These are phyloP conservation scores for Drosophila serrata DNA, from an alignment of 1,140 invertebrate genomes.

Conservation along the genomic window DNA sequence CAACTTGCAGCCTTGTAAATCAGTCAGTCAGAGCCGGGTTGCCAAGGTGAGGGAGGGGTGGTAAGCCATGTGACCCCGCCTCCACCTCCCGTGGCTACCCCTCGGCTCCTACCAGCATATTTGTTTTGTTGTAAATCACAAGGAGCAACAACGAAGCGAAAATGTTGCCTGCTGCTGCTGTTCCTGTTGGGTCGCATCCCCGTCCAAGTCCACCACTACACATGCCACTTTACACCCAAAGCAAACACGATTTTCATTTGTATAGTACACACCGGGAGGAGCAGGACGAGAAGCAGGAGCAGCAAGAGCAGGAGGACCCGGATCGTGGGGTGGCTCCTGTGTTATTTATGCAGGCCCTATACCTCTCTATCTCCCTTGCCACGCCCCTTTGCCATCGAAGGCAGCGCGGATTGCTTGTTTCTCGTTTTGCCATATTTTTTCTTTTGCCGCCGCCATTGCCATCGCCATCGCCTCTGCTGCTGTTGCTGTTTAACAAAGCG, in stretches of 20 bases:
- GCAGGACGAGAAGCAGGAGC: not conserved
- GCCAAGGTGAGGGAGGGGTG: conserved; percentile 71
- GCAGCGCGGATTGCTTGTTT: conserved; percentile 71
- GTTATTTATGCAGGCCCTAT: conserved; percentile 79
- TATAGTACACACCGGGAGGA: conserved; percentile 55
- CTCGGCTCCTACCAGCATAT: conserved; percentile 59
- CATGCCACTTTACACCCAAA: conserved; percentile 80
- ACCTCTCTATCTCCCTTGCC: conserved; percentile 49
- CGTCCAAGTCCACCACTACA: conserved; percentile 55
- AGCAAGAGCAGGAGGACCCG: not conserved
- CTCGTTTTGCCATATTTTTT: conserved; percentile 69
- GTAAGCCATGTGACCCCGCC: conserved; percentile 35
- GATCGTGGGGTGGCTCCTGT: conserved; percentile 11
- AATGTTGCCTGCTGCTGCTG: conserved; percentile 56
- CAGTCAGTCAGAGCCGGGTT: conserved; percentile 61
- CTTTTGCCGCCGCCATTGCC: conserved; percentile 39
- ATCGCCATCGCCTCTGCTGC: conserved; percentile 38
- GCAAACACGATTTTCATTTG: conserved; percentile 83
- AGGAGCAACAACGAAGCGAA: conserved; percentile 71
- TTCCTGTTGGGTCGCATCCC: conserved; percentile 17
- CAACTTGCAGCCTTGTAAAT: conserved; percentile 80
- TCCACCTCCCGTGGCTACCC: not conserved
- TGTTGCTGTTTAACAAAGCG: conserved; percentile 83
- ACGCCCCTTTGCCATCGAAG: conserved; percentile 45
- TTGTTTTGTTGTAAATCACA: conserved; percentile 84